Conservation (phyloP, 2,113 vertebrate species). For the Sula dactylatra region DNA sequence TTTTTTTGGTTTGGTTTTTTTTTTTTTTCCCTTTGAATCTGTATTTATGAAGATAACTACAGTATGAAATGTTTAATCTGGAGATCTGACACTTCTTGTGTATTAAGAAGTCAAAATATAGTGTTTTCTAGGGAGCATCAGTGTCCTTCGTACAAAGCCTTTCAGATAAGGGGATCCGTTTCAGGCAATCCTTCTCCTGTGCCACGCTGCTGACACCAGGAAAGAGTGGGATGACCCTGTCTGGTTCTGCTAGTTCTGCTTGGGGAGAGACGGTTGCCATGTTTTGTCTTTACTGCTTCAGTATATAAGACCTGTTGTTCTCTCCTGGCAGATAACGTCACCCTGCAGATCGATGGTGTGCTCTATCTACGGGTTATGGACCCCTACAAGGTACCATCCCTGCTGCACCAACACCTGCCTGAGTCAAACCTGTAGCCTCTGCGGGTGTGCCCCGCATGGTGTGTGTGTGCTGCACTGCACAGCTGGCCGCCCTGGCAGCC, state of each 20-base stretch:
- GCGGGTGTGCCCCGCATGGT: no score
- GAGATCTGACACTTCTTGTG: not conserved
- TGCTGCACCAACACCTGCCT: fast-evolving
- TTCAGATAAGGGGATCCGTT: not conserved
- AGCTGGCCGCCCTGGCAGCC: not conserved
- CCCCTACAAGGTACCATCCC: conserved; percentile 87
- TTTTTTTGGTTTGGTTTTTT: fast-evolving
- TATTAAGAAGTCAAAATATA: not conserved
- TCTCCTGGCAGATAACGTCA: conserved; percentile 87
- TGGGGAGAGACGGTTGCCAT: fast-evolving
- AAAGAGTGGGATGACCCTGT: not conserved
- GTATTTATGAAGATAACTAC: not conserved
- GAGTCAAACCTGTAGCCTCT: not conserved
- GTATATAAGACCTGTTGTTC: not conserved
- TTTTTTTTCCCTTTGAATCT: not conserved
- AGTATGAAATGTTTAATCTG: not conserved
- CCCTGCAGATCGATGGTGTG: conserved; percentile 95
- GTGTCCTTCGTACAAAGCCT: not conserved
- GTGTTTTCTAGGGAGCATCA: fast-evolving
- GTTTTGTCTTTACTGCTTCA: not conserved
- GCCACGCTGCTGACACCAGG: not conserved
- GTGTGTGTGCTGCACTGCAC: fast-evolving
- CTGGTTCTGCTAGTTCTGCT: not conserved
- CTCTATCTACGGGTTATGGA: conserved; percentile 92
- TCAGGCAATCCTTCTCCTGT: not conserved